Base-by-base conservation (phyloP, 2,888 invertebrate genomes). In the Eutolmus rufibarbis region DNA sequence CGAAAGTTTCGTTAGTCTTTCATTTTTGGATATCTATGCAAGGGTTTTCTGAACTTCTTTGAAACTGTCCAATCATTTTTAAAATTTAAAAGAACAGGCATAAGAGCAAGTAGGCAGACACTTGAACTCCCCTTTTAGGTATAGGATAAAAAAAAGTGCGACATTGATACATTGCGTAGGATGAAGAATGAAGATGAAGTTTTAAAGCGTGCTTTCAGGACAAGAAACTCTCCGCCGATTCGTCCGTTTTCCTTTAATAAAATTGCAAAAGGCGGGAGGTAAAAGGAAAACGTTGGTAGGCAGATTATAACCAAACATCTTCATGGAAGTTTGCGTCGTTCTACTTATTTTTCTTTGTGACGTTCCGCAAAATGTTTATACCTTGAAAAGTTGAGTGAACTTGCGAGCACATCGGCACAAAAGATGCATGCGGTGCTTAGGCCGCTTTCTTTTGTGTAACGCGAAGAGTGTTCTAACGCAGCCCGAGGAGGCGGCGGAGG, bases 351-450 rank as follows among this genome's bases (percentile, higher is more conserved):
- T 23, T 23, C 66, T 66, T 66, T 66, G 66, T 66, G 66, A 66
- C 23, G 19, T 66, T 66, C 66, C 66, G 66, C 28, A 66, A 66
- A 66, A 66, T 66, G 66, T 66, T 66, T 66, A 66, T 66, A 66
- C 66, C 66, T 76, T 76, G 76, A 78, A 78, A 40, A 78, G 78
- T 78, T 78, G 78, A 78, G 37, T 78, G 40, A 78, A 78, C 43
- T 43, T 23, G 37, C 37, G 43, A 40, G 66, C n/a, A 40, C 43
- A 78, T 37, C 78, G 37, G 78, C 28, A 66, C 66, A 40, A 37
- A 78, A 78, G 37, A 78, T 78, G 78, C 78, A 43, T 23, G 43
- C 78, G 37, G 76, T 76, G 37, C 76, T 34, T 37, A 31, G 76
- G 34, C 76, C 12, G 37, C 14, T 76, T 76, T 76, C 37, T 76